Evolutionary conservation across 2,797 vertebrate species (phyloP).

Genomic region (Merluccius polli): DNA sequence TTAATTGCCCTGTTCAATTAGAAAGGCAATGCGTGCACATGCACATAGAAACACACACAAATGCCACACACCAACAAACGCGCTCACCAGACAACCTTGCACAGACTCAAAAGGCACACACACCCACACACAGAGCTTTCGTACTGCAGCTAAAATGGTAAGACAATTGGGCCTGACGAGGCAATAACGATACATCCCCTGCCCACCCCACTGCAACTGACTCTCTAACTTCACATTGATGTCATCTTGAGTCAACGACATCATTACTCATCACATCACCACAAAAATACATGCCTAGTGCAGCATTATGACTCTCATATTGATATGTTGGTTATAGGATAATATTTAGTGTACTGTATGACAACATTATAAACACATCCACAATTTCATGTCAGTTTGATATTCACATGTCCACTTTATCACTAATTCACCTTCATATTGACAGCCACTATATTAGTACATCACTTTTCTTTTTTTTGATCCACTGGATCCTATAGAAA

Average conservation of each 20-base stretch:
- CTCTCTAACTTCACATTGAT: slow-evolving; percentile 54
- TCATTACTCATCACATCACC: slow-evolving; percentile 67
- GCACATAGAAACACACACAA: slow-evolving; percentile 68
- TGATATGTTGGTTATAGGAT: slow-evolving; percentile 74
- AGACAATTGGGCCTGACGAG: slow-evolving; percentile 59
- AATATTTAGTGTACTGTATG: slow-evolving; percentile 68
- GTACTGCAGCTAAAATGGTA: slow-evolving; percentile 63
- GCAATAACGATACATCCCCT: slow-evolving; percentile 46
- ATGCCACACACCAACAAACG: slow-evolving; percentile 66
- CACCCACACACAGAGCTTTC: slow-evolving; percentile 49
- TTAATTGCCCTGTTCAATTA: slow-evolving; percentile 47
- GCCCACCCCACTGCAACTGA: slow-evolving; percentile 39
- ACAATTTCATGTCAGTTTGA: slow-evolving; percentile 71
- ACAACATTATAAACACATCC: slow-evolving; percentile 71
- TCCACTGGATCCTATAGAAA: slow-evolving; percentile 65
- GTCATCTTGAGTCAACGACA: slow-evolving; percentile 60
- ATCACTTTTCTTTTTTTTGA: slow-evolving; percentile 62
- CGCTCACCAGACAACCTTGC: slow-evolving; percentile 46
- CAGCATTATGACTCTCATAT: slow-evolving; percentile 68
- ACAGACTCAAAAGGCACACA: slow-evolving; percentile 29
- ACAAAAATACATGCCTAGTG: slow-evolving; percentile 66
- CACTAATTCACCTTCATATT: slow-evolving; percentile 68
- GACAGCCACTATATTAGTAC: slow-evolving; percentile 69
- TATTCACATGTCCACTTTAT: slow-evolving; percentile 71
- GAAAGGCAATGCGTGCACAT: slow-evolving; percentile 74